Base-by-base conservation (phyloP, 2,888 invertebrate genomes). In the Notodonta ziczac region DNA sequence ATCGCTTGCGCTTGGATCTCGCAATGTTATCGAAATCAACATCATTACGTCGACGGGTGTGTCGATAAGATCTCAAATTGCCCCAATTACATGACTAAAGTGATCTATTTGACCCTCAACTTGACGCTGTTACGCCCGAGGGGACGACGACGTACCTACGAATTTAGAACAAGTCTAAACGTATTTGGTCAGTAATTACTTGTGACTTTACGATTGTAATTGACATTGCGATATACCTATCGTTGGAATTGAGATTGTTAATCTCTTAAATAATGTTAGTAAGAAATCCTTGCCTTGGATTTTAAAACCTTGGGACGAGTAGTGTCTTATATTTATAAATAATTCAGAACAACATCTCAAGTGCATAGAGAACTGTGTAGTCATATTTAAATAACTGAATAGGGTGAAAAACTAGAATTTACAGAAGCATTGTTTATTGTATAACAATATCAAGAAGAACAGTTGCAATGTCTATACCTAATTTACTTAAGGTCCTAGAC, bases 61-160 rank as follows among this genome's bases (percentile, higher is more conserved):
- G 40, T 67, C 62, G 74, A 80, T 77, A 77, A 58, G 70, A 71
- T 72, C 74, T 64, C 62, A 67, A 72, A 70, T 63, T 75, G 74
- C 50, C 62, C 77, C 66, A 77, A 72, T 79, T 76, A 76, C 75
- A 69, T 69, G 59, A 69, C 67, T 72, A 74, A 78, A 71, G 58
- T 56, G 59, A 56, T 52, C 60, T 61, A 67, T 65, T 24, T 24
- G 67, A 64, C 81, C 80, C 77, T 77, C 74, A 70, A 75, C 72
- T 75, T 66, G 67, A 67, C 57, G 61, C 60, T 66, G 61, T 66
- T 42, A 59, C 58, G 73, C 74, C 72, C 24, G 24, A 24, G 57
- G 58, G 55, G 66, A 74, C 70, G 69, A 74, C 70, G 69, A 68
- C 63, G 55, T 39, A 16, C 63, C 62, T 61, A 52, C 50, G 55